Percentiles rank a stretch among this genome's conserved stretches.
These are phyloP conservation scores for Ptychadena robeensis DNA, from an alignment of 2,797 vertebrate genomes.

Conservation along the genomic window DNA sequence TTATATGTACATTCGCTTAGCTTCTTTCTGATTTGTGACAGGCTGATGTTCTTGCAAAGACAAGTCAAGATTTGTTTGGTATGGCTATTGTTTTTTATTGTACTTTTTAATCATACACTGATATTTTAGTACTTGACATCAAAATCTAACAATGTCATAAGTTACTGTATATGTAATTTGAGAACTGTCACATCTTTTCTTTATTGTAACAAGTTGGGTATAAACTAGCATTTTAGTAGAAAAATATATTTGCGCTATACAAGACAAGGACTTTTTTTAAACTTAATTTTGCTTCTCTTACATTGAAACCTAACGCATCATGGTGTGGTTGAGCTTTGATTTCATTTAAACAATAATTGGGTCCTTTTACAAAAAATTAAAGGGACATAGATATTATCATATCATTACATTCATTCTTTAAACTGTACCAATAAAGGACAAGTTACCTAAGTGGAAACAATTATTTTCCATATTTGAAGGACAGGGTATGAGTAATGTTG, in stretches of 20 bases:
- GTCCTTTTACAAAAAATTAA: not conserved
- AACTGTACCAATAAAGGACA: no score
- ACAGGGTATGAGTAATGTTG: no score
- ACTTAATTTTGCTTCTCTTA: not conserved
- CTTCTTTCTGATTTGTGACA: not conserved
- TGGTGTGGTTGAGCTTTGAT: not conserved
- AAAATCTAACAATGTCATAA: not conserved
- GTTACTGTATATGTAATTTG: not conserved
- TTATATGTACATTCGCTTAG: conserved; percentile 15
- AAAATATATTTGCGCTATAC: no score
- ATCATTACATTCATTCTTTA: no score
- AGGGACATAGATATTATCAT: not conserved
- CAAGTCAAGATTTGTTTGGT: conserved; percentile 2
- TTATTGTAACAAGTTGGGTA: conserved; percentile 1
- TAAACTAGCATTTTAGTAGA: conserved; percentile 12
- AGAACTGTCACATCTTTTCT: not conserved
- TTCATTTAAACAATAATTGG: not conserved
- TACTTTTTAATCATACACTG: not conserved
- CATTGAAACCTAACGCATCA: not conserved
- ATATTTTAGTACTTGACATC: not conserved
- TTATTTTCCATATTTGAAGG: no score
- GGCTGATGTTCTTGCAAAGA: conserved; percentile 3
- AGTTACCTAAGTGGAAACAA: no score
- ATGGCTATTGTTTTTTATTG: not conserved
- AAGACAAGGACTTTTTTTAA: no score